These are phyloP conservation scores for Dascillus cervinus DNA, from an alignment of 2,888 invertebrate species.

Conservation along the genomic window DNA sequence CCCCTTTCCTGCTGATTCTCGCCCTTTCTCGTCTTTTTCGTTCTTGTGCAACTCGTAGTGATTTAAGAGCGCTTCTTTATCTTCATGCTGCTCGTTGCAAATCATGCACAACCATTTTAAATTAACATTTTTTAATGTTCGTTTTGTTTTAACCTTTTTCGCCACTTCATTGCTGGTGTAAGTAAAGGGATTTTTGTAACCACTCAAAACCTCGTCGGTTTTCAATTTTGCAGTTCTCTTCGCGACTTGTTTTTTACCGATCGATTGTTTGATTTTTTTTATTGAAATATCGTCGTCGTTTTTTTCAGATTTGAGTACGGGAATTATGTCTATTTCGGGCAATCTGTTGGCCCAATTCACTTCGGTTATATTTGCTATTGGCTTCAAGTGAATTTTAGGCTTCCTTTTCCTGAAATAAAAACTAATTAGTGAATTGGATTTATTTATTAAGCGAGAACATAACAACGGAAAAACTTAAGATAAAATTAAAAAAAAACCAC, in stretches of 20 bases:
- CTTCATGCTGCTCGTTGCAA: conserved; percentile 13
- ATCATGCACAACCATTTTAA: conserved; percentile 23
- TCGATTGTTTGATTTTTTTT: not conserved
- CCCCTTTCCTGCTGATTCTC: conserved; percentile 4
- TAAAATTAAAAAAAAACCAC: no score
- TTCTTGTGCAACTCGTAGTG: conserved; percentile 22
- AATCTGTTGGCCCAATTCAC: conserved; percentile 12
- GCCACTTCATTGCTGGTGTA: conserved; percentile 10
- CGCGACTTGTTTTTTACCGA: not conserved
- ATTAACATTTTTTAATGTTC: conserved; percentile 5
- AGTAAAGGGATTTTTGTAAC: conserved; percentile 18
- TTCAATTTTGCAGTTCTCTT: not conserved
- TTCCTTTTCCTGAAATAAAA: no score
- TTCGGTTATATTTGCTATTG: no score
- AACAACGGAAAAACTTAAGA: no score
- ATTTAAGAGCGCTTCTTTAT: conserved; percentile 18
- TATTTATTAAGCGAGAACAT: no score
- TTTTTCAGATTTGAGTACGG: no score
- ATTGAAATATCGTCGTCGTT: no score
- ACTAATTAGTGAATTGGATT: no score
- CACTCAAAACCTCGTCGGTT: conserved; percentile 7
- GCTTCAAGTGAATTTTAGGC: no score
- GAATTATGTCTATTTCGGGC: conserved; percentile 19
- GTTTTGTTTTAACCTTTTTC: conserved; percentile 6
- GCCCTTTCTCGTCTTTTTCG: conserved; percentile 13